These are phyloP conservation scores for Lamellibrachia luymesi DNA, from an alignment of 1,140 invertebrate genomes.

Conservation along the genomic window DNA sequence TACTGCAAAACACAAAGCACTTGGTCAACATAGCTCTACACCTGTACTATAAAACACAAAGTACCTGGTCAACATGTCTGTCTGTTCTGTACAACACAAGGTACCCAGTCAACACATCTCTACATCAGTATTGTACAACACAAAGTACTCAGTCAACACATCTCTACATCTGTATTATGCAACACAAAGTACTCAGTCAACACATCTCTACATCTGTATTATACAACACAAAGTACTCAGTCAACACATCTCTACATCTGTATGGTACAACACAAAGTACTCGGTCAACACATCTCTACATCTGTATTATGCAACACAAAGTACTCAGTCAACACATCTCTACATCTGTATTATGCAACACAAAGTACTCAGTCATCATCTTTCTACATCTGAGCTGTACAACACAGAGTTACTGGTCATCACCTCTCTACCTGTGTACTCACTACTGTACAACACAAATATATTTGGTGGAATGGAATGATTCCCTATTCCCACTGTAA, in stretches of 20 bases:
- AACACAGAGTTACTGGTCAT: not conserved
- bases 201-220: not conserved
- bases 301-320: not conserved
- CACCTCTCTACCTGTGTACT: not conserved
- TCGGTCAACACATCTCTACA: not conserved
- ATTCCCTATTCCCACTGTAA: no score
- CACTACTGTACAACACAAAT: no score
- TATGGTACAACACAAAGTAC: not conserved
- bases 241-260: not conserved
- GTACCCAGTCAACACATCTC: not conserved
- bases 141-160: no score
- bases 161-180: no score
- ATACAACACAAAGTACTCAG: not conserved
- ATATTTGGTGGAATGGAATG: no score
- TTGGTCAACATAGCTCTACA: not conserved
- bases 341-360: not conserved
- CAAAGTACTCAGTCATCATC: not conserved
- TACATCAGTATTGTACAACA: not conserved
- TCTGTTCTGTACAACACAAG: no score
- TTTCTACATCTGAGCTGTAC: not conserved
- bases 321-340: not conserved
- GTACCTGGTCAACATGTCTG: no score
- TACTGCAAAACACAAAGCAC: constrained; percentile 48
- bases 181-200: not conserved
- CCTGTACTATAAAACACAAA: no score